Percentiles rank a stretch among this genome's conserved stretches.
Conservation (phyloP, 2,888 invertebrate genomes). For the Beris morrisii region DNA sequence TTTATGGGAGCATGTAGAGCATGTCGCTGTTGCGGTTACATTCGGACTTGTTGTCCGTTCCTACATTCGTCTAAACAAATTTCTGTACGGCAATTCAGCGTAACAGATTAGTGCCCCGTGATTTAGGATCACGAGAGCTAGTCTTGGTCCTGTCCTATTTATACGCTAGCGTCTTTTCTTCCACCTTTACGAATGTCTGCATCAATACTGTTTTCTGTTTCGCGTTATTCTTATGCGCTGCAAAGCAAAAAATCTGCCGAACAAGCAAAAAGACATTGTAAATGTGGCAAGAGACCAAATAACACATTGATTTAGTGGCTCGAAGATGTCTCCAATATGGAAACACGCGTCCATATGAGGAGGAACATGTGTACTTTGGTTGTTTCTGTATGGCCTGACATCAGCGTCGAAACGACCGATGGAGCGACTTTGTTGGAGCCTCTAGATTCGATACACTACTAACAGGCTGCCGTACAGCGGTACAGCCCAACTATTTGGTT, state of each 20-base stretch:
- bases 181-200: no score
- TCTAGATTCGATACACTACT: no score
- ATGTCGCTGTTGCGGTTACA: slow-evolving; percentile 8
- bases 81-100: no score
- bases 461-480: no score
- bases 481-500: slow-evolving; percentile 8
- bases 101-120: no score
- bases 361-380: slow-evolving; percentile 42
- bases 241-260: slow-evolving; percentile 30
- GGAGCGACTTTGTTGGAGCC: no score
- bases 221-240: slow-evolving; percentile 34
- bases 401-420: no score
- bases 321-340: slow-evolving; percentile 41
- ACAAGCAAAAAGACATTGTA: slow-evolving; percentile 38
- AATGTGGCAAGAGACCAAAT: slow-evolving; percentile 44
- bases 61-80: no score
- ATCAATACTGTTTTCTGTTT: no score
- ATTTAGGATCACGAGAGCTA: no score
- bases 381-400: slow-evolving; percentile 35
- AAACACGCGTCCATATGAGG: slow-evolving; percentile 42
- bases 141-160: no score
- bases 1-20: slow-evolving; percentile 5
- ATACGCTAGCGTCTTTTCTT: no score
- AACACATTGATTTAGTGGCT: slow-evolving; percentile 44
- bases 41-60: not conserved